Base-by-base conservation (phyloP, 2,113 vertebrate species). In the Quiscalus mexicanus region DNA sequence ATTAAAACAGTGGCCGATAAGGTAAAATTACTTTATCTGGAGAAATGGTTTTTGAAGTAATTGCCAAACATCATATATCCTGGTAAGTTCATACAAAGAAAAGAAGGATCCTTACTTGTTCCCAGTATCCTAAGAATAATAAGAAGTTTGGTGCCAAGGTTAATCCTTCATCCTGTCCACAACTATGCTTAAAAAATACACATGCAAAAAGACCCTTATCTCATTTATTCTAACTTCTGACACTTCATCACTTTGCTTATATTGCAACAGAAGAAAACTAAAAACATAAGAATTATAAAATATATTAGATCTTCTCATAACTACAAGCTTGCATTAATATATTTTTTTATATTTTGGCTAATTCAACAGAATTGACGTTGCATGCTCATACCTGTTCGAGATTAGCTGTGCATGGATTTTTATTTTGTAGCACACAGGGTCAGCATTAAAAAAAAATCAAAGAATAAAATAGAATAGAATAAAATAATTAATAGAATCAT, bases 141-240 rank as follows among this genome's bases (percentile, higher is more conserved):
- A 67, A 67, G 30, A 58, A 44, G 10, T 52, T 6, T 15, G 63
- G 3, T 70, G 31, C 27, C 33, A 67, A 71, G 5, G 11, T 68
- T 74, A 71, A 35, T 31, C 20, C 17, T 59, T 25, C 30, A 45
- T 86, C 31, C 47, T 75, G 37, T 25, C 19, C n/a, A 53, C 8
- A 71, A 3, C 31, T 45, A 27, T 42, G 28, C 20, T 80, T 71
- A 35, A 69, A 25, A 58, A 49, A 69, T 8, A 27, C 3, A 16
- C 1, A 30, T 13, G 31, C 10, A 52, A 28, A 31, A 60, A 22
- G 5, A 0, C 4, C 27, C 23, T 47, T 23, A 56, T 24, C 4
- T 84, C 4, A 55, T 70, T 75, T 68, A 37, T 50, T 70, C 15
- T 60, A 49, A n/a, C 17, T 53, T 60, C 45, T 47, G 24, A 44